phyloP scores from a whole-genome alignment of 2,113 vertebrate genomes.

The Hippocampus comes region DNA sequence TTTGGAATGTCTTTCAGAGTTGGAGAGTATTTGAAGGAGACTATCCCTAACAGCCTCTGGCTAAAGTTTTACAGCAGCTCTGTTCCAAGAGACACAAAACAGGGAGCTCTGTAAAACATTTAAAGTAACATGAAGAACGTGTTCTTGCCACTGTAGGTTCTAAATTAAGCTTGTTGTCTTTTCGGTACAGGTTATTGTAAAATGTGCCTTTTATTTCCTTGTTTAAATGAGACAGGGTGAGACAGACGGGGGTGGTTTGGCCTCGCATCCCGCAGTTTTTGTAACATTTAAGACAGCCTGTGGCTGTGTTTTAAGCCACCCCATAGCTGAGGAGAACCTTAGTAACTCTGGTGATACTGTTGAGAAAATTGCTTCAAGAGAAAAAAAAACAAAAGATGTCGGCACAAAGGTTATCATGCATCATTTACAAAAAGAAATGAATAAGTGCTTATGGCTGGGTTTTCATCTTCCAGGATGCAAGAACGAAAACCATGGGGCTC shows the following conservation, averaged over 20 bases:
- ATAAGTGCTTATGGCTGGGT: not conserved
- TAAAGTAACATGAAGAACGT: constrained; percentile 1
- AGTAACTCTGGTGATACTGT: not conserved
- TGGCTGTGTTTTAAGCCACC: not conserved
- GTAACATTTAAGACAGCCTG: not conserved
- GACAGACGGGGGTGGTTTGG: not conserved
- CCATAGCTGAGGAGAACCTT: not conserved
- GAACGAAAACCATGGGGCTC: constrained; percentile 76
- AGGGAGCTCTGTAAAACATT: not conserved
- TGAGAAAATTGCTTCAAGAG: no score
- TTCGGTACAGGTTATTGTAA: constrained; percentile 7
- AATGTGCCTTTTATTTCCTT: constrained; percentile 2
- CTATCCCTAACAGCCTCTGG: not conserved
- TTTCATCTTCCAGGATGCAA: constrained; percentile 77
- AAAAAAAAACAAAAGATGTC: no score
- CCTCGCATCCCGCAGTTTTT: constrained; percentile 2
- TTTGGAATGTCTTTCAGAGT: not conserved
- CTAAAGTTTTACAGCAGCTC: not conserved
- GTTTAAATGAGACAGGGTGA: constrained; percentile 6
- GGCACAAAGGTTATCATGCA: not conserved
- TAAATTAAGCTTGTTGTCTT: constrained; percentile 1
- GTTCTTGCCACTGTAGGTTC: constrained; percentile 3
- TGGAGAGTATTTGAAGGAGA: not conserved
- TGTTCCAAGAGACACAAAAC: not conserved
- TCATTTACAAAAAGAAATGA: not conserved